Percentiles rank a stretch among this genome's conserved stretches.
phyloP scores from a whole-genome alignment of 2,888 invertebrate species.

The Melieria crassipennis region DNA sequence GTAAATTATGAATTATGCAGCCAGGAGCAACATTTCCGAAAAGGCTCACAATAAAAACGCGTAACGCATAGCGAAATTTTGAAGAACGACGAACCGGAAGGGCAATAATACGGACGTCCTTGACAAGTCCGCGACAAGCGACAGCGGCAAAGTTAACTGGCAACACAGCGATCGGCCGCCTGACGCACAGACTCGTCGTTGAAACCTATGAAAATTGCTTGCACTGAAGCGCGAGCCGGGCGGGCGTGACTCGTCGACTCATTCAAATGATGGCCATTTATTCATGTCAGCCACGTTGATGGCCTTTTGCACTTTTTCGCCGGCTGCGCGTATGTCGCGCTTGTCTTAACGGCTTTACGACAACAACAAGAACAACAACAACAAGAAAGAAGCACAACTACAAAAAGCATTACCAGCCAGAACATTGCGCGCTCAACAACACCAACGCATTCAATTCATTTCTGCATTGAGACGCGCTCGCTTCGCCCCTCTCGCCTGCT shows the following conservation, averaged over 20 bases:
- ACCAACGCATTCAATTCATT: constrained; percentile 1
- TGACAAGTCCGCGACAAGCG: too few species aligned
- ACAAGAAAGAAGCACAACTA: background rate
- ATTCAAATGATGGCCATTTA: constrained; percentile 34
- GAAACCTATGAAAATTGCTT: too few species aligned
- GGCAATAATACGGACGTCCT: too few species aligned
- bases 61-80: too few species aligned
- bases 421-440: constrained; percentile 39
- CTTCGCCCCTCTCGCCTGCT: background rate
- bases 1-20: background rate
- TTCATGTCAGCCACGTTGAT: constrained; percentile 29
- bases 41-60: too few species aligned
- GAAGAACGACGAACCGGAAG: too few species aligned
- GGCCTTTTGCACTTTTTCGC: constrained; percentile 32
- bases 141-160: too few species aligned
- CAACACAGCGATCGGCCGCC: too few species aligned
- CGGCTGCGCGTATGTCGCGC: background rate
- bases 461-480: background rate
- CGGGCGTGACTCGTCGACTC: background rate
- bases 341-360: background rate
- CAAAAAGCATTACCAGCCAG: constrained; percentile 12
- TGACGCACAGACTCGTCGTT: too few species aligned
- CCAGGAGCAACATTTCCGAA: background rate
- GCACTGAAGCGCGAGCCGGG: too few species aligned
- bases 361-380: background rate